Evolutionary conservation across 2,888 invertebrate species (phyloP), one percentile per base, ranked within the genome.

Genomic region (Parasteatoda lunata): DNA sequence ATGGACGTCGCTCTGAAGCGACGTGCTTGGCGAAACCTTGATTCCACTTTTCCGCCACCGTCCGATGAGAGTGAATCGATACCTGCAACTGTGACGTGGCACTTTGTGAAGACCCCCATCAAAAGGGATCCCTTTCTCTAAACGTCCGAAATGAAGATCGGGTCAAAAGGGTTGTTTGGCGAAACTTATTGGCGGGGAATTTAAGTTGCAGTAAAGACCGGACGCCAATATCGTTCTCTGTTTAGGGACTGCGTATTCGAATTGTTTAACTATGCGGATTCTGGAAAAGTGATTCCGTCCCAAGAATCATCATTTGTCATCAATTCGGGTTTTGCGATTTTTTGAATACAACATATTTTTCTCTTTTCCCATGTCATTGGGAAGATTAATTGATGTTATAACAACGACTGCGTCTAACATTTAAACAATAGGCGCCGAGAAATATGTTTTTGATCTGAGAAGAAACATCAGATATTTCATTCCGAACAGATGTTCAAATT

Each of bases 111-210:
- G 66, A 30, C 66, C 66, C 66, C 15, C 45, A 15, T 30, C 13
- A 30, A 30, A 30, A 30, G 30, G 30, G 30, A 30, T 15, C 5
- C 5, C 66, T 15, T 30, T 30, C n/a, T 45, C 66, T 45, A 68
- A 30, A 30, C 66, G 66, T 68, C 66, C 66, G 66, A 45, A 45
- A 15, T 45, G 66, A 68, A 68, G 15, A 45, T 15, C 66, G 30
- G 66, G 66, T 68, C 66, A 45, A 30, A 45, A 68, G 45, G 66
- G 66, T 30, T 68, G 45, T 15, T 68, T 68, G 66, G 66, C 15
- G 66, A 68, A 68, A 68, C 66, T 68, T 68, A 68, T 30, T 45
- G 66, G 66, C 66, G 66, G 66, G 66, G 45, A 68, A 68, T 30
- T 45, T 15, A 68, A 68, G 66, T 68, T 68, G 9, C 4, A n/a